Evolutionary conservation across 2,113 vertebrate species (phyloP).

Genomic region (Leucoraja erinaceus): DNA sequence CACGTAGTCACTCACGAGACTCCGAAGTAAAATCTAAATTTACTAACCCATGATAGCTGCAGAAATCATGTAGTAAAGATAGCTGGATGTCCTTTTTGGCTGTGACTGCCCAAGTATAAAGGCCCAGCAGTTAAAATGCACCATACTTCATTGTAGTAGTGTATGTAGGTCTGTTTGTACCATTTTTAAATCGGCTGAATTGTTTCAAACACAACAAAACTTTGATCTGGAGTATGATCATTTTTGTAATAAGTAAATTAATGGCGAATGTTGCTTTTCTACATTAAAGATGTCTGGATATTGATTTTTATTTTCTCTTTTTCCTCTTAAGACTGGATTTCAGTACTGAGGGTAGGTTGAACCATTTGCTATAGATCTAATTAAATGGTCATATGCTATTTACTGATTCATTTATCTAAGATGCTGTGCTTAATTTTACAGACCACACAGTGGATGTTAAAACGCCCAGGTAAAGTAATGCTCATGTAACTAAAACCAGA

Average conservation of each 20-base stretch:
- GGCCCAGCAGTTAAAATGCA: background rate
- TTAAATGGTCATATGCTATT: background rate
- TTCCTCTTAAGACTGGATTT: background rate
- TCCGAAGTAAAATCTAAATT: no score
- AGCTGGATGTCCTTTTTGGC: background rate
- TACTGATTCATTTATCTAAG: background rate
- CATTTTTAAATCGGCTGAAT: background rate
- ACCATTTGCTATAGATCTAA: background rate
- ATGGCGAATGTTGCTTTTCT: background rate
- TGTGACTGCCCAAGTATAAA: background rate
- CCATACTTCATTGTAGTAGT: background rate
- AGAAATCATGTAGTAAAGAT: background rate
- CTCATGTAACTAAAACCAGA: background rate
- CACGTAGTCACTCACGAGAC: no score
- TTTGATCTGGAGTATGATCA: background rate
- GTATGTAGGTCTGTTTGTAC: background rate
- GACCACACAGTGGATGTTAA: background rate
- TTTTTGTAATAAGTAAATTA: background rate
- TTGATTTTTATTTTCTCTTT: background rate
- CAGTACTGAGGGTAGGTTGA: constrained; percentile 4
- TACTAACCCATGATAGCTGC: background rate
- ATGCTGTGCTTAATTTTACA: background rate
- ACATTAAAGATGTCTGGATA: background rate
- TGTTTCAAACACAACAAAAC: background rate
- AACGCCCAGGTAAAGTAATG: background rate